Evolutionary conservation across 2,888 invertebrate genomes (phyloP).

Genomic region (Agonopterix heracliana): DNA sequence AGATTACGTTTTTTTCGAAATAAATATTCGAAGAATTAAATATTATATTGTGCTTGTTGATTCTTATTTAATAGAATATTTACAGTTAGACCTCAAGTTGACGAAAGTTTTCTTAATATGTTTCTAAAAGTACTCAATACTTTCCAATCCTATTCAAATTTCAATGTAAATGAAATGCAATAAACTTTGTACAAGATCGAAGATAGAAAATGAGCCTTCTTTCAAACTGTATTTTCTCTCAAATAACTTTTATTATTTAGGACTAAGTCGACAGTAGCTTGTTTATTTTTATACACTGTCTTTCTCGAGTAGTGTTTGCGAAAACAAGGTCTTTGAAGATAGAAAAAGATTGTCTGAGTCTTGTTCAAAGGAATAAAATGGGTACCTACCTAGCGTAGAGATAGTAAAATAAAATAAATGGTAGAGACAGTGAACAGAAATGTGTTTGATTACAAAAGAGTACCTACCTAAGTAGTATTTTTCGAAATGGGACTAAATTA

Average conservation of each 20-base stretch:
- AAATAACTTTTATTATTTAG: slow-evolving; percentile 10
- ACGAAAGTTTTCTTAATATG: too few relatives aligned
- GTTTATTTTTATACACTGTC: slow-evolving; percentile 21
- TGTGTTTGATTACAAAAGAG: background rate
- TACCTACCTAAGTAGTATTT: too few relatives aligned
- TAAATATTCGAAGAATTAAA: too few relatives aligned
- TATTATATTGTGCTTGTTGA: too few relatives aligned
- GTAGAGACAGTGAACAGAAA: slow-evolving; percentile 20
- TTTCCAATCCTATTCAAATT: background rate
- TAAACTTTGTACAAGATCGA: too few relatives aligned
- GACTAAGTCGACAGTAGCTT: slow-evolving; percentile 1
- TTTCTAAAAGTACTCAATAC: background rate
- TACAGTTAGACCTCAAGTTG: too few relatives aligned
- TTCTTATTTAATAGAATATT: too few relatives aligned
- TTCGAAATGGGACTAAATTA: too few relatives aligned
- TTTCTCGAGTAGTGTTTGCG: slow-evolving; percentile 31
- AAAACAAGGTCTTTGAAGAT: slow-evolving; percentile 45
- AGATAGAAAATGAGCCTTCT: background rate
- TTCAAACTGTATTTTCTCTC: slow-evolving; percentile 1
- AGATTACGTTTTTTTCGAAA: too few relatives aligned
- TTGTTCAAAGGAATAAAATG: slow-evolving; percentile 38
- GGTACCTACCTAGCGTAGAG: slow-evolving; percentile 12
- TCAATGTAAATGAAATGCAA: too few relatives aligned
- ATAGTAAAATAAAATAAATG: slow-evolving; percentile 17
- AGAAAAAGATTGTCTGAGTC: slow-evolving; percentile 40